These are phyloP conservation scores for Erythrocebus patas DNA, from an alignment of 2,113 vertebrate genomes.

Conservation along the genomic window DNA sequence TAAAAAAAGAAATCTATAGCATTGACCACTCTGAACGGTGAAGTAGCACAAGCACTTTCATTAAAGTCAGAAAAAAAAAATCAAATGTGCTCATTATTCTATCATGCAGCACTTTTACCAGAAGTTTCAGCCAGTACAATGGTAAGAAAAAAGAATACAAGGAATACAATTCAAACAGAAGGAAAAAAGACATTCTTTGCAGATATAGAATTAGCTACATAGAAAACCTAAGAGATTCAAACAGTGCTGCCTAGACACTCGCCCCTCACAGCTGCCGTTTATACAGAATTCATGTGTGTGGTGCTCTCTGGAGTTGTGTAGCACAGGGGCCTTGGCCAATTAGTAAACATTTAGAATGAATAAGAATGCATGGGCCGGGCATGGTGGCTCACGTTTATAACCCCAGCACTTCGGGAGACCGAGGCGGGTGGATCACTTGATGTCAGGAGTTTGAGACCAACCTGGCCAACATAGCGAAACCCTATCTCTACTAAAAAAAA, in stretches of 20 bases:
- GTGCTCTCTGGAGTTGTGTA: fast-evolving
- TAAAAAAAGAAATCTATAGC: neutral
- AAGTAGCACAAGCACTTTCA: neutral
- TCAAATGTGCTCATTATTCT: neutral
- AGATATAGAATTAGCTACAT: fast-evolving
- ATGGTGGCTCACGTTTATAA: too few species aligned
- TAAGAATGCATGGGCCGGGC: neutral
- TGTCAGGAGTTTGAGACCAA: too few species aligned
- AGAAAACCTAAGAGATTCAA: neutral
- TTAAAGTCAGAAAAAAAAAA: neutral
- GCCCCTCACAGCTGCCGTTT: fast-evolving
- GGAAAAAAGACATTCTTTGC: neutral
- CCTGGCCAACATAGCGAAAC: too few species aligned
- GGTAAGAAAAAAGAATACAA: neutral
- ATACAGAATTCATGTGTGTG: fast-evolving
- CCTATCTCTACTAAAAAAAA: too few species aligned
- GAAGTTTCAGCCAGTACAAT: neutral
- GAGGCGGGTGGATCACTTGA: too few species aligned
- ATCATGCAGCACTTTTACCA: fast-evolving
- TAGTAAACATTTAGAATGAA: too few species aligned
- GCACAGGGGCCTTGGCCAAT: neutral
- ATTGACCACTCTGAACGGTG: neutral
- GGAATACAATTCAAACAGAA: neutral
- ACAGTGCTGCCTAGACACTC: fast-evolving
- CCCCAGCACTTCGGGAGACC: too few species aligned